Base-by-base conservation (phyloP, 2,888 invertebrate genomes). In the Melanostoma scalare region DNA sequence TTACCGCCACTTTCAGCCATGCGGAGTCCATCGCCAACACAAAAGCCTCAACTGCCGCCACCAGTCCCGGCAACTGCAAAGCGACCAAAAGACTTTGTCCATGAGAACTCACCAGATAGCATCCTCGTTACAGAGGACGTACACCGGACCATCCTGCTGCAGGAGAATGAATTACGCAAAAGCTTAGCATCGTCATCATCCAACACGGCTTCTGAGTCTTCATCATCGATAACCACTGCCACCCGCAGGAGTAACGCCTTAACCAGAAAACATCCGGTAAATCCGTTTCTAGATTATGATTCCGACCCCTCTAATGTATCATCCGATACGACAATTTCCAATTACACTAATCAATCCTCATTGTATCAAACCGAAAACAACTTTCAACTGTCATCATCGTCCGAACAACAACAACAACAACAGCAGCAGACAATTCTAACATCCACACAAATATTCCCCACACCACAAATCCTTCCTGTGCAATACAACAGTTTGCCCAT, bases 391-490 rank as follows among this genome's bases (percentile, higher is more conserved):
- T 82, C 85, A 65, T 48, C 61, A 35, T 36, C 9, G 36, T 48
- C 48, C 79, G 69, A 82, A 80, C 76, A 86, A 85, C 77, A 87
- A 68, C 85, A 68, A 38, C 85, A 86, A 52, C 73, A 84, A 38
- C 76, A 82, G 52, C 74, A 63, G 30, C 38, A 31, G 31, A 2
- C 44, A 63, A 52, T 81, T 68, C 84, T 89, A 73, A 88, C 90
- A 85, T 88, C 90, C 86, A 87, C 89, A 77, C 89, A 91, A 87
- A 89, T 91, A 76, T 91, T 91, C 87, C 91, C 91, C 79, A 88
- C 89, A 85, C 89, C 90, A 84, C 91, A 91, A 89, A 90, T 91
- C 85, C 86, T 91, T 78, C 91, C 91, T 31, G 91, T 91, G 44
- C 91, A 91, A 86, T 91, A 91, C 87, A 87, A 89, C 58, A 89